Evolutionary conservation across 2,888 invertebrate genomes (phyloP), one percentile per base, ranked within the genome.

Genomic region (Campoletis raptor): DNA sequence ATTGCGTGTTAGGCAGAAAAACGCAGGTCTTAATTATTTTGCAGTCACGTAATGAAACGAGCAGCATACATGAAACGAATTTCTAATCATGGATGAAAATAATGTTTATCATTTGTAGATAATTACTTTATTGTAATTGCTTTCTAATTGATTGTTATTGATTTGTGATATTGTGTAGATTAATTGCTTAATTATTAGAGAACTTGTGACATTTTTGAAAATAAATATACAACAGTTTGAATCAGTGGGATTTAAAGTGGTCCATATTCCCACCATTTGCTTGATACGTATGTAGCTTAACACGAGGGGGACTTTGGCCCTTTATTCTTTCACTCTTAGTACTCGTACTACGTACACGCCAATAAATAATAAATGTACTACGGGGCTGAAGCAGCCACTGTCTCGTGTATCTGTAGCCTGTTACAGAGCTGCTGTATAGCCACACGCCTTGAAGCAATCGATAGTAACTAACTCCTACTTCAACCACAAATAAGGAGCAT

Each of bases 391-490:
- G 54, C 45, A 12, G 54, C 54, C 40, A 54, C 54, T 57, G 30
- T 57, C 40, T 77, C 52, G 37, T 69, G 37, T 69, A 64, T 74
- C 79, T 57, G 67, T 67, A 48, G 18, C 24, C 76, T 64, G 57
- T 45, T 36, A 30, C 76, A 37, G 45, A 12, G 48, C 77, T 69
- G 78, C 70, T 30, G 70, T 61, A 52, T 36, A 37, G 64, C 81
- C 81, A 70, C 67, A 72, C 72, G 85, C 85, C 85, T 81, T 45
- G 40, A 57, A 81, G 81, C 81, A 85, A 85, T 85, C 77, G 81
- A 85, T 85, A 85, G 77, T 85, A 85, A 85, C 81, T 78, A 78
- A 85, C 81, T 85, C 73, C 72, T 77, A 37, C 54, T 76, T 52
- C 85, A 54, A 72, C 77, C 21, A 64, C 24, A 76, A 52, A 54